Conservation (phyloP, 2,888 invertebrate species). For the Drosophila basisetae region DNA sequence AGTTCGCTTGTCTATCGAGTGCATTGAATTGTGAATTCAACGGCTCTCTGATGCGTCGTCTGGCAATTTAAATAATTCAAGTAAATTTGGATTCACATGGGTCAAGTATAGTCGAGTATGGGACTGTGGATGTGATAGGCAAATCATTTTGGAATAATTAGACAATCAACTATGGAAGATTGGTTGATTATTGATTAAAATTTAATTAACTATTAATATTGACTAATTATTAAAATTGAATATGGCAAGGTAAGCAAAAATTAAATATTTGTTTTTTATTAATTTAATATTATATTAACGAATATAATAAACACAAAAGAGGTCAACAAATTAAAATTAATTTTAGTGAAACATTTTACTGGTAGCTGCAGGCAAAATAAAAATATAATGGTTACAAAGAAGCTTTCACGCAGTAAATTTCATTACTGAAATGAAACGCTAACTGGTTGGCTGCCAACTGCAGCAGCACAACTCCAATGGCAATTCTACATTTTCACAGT, state of each 20-base stretch:
- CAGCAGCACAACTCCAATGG: constrained; percentile 28
- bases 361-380: constrained; percentile 6
- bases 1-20: constrained; percentile 57
- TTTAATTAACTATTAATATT: not conserved
- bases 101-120: not conserved
- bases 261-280: not conserved
- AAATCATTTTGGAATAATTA: not conserved
- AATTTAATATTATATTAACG: not conserved
- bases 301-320: not conserved
- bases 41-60: constrained; percentile 5
- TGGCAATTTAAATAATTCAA: constrained; percentile 49
- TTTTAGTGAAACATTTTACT: not conserved
- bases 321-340: not conserved
- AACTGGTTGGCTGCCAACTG: constrained; percentile 28
- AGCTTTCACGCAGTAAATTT: constrained; percentile 48
- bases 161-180: not conserved
- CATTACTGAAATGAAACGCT: constrained; percentile 7
- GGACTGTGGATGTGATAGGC: not conserved
- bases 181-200: not conserved
- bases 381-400: constrained; percentile 21
- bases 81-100: constrained; percentile 3
- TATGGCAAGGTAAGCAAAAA: not conserved
- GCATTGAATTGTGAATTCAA: constrained; percentile 49
- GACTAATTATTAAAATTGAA: not conserved
- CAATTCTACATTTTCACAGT: constrained; percentile 72